These are phyloP conservation scores for Clytia hemisphaerica DNA, from an alignment of 30 jellyfish, hydroid and myxozoan species.

Conservation along the genomic window DNA sequence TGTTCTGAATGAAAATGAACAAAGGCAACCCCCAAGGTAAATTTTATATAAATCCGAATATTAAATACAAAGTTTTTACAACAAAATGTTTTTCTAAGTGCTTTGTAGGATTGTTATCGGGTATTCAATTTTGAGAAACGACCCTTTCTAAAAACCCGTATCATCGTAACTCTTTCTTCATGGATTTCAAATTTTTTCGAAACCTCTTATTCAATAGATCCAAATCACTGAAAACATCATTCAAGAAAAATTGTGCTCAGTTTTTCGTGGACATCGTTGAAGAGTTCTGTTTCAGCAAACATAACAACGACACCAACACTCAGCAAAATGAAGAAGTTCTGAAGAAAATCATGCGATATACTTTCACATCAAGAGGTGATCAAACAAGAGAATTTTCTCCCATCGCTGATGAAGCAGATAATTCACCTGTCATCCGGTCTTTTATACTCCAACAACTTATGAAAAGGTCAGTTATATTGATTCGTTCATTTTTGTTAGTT, in stretches of 20 bases:
- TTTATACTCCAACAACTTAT: constrained; percentile 57
- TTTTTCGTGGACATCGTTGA: constrained; percentile 55
- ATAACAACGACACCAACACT: neutral
- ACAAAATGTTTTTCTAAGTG: neutral
- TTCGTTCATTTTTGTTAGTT: neutral
- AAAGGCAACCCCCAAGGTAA: no score
- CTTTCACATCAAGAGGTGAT: constrained; percentile 15
- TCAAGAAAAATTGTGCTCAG: constrained; percentile 34
- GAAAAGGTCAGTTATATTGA: constrained; percentile 6
- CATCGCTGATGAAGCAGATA: constrained; percentile 57
- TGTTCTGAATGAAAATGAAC: neutral
- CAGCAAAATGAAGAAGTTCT: constrained; percentile 9
- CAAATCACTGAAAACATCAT: constrained; percentile 6
- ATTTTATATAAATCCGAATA: no score
- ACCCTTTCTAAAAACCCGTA: no score
- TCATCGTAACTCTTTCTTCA: neutral
- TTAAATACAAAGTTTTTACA: no score
- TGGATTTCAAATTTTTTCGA: neutral
- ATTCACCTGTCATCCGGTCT: constrained; percentile 68
- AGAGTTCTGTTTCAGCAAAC: constrained; percentile 38
- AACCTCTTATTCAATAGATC: constrained; percentile 10
- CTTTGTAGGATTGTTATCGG: neutral
- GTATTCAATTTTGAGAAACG: no score
- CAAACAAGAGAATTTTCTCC: constrained; percentile 53
- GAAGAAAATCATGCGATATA: constrained; percentile 43